Evolutionary conservation across 1,140 invertebrate genomes (phyloP).

Genomic region (Drosophila pseudoobscura): DNA sequence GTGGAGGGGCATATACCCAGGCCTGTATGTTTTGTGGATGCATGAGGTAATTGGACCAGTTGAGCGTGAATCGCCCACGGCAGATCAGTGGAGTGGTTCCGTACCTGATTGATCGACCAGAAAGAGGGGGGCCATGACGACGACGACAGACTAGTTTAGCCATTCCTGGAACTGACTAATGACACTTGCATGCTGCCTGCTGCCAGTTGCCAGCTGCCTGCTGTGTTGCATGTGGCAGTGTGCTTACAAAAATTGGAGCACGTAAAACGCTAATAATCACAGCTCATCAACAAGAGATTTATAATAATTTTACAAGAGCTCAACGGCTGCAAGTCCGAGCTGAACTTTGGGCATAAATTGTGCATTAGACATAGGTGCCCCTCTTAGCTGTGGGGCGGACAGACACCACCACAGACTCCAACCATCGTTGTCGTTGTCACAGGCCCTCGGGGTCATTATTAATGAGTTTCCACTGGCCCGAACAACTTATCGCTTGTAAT

Average conservation of each 20-base stretch:
- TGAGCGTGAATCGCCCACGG: constrained; percentile 71
- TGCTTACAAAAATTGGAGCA: constrained; percentile 57
- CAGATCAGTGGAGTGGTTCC: constrained; percentile 44
- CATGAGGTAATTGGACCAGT: constrained; percentile 66
- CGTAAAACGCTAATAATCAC: constrained; percentile 78
- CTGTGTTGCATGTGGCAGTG: constrained; percentile 56
- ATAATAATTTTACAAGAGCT: constrained; percentile 75
- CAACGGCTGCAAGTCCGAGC: constrained; percentile 52
- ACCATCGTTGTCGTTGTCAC: constrained; percentile 5
- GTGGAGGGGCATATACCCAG: not conserved
- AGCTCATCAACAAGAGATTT: constrained; percentile 78
- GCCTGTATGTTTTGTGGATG: constrained; percentile 23
- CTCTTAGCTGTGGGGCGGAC: constrained; percentile 22
- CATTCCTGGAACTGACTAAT: constrained; percentile 75
- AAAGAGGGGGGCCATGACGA: constrained; percentile 2
- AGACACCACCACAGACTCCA: constrained; percentile 3
- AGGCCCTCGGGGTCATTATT: constrained; percentile 67
- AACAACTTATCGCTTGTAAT: constrained; percentile 79
- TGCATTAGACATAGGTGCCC: constrained; percentile 49
- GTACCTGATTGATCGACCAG: constrained; percentile 68
- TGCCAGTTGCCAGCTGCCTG: not conserved
- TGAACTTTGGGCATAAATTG: constrained; percentile 49
- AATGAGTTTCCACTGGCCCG: constrained; percentile 72
- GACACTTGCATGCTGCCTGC: constrained; percentile 49
- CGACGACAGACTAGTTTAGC: constrained; percentile 67